phyloP scores from a whole-genome alignment of 2,888 invertebrate genomes.

The Chrysodeixis includens region DNA sequence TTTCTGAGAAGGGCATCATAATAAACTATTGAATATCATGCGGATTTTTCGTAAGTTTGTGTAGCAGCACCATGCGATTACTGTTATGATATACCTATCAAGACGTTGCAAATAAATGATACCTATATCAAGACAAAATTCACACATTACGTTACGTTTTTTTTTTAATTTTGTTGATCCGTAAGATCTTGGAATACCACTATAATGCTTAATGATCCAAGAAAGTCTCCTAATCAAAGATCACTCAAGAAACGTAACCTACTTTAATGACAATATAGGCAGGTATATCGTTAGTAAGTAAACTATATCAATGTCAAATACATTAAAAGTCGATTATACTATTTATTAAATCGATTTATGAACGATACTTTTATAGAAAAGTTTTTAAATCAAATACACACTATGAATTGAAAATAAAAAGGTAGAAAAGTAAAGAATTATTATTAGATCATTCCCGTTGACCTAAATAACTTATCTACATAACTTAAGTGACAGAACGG shows the following conservation, averaged over 20 bases:
- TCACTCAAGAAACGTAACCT: no score
- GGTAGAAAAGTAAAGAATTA: constrained; percentile 19
- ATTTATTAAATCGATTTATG: not conserved
- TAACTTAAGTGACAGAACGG: constrained; percentile 34
- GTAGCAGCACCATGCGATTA: no score
- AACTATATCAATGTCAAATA: not conserved
- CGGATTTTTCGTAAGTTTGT: no score
- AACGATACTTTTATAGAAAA: not conserved
- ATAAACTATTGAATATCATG: no score
- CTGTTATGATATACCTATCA: no score
- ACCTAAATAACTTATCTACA: constrained; percentile 42
- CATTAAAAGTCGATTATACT: not conserved
- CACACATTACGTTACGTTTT: no score
- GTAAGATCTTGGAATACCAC: no score
- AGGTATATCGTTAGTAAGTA: not conserved
- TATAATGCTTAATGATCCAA: not conserved
- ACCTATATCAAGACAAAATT: no score
- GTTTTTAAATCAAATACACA: not conserved
- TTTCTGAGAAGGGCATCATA: no score
- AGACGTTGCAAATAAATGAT: no score
- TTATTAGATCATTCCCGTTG: constrained; percentile 26
- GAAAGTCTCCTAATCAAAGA: not conserved
- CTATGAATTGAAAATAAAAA: no score
- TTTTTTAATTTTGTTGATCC: no score
- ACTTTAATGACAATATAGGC: not conserved